These are phyloP conservation scores for Cartodere bifasciata DNA, from an alignment of 2,888 invertebrate species.

Conservation along the genomic window DNA sequence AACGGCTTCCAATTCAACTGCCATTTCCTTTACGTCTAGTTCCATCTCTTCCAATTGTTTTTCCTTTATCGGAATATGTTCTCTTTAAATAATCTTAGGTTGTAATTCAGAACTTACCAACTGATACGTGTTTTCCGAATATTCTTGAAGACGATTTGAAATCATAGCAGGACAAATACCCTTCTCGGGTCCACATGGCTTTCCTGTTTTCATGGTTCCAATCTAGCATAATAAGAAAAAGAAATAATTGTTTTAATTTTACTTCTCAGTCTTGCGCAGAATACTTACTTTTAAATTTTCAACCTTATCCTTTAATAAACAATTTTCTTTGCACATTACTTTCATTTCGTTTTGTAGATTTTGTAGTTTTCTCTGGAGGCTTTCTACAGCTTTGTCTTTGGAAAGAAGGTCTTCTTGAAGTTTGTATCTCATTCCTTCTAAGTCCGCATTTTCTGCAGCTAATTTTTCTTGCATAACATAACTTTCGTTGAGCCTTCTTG, in stretches of 20 bases:
- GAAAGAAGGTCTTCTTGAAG: conserved; percentile 50
- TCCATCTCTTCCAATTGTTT: conserved; percentile 47
- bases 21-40: conserved; percentile 43
- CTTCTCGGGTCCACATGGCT: too few relatives aligned
- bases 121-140: conserved; percentile 34
- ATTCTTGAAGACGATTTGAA: too few relatives aligned
- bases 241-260: too few relatives aligned
- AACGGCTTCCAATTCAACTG: conserved; percentile 37
- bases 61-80: conserved; percentile 34
- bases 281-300: too few relatives aligned
- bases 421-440: conserved; percentile 54
- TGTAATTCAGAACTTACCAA: conserved; percentile 24
- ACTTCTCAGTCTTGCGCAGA: too few relatives aligned
- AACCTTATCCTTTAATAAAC: conserved; percentile 42
- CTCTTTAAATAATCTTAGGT: conserved; percentile 1
- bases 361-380: conserved; percentile 46
- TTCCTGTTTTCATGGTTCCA: too few relatives aligned
- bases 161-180: too few relatives aligned
- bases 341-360: conserved; percentile 50
- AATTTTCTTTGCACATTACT: conserved; percentile 49
- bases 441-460: conserved; percentile 51
- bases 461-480: conserved; percentile 56
- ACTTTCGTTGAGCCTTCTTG: conserved; percentile 48
- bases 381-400: conserved; percentile 50
- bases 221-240: too few relatives aligned